Evolutionary conservation across 2,113 vertebrate genomes (phyloP).

Genomic region (Stomatorhinus ivindoensis): DNA sequence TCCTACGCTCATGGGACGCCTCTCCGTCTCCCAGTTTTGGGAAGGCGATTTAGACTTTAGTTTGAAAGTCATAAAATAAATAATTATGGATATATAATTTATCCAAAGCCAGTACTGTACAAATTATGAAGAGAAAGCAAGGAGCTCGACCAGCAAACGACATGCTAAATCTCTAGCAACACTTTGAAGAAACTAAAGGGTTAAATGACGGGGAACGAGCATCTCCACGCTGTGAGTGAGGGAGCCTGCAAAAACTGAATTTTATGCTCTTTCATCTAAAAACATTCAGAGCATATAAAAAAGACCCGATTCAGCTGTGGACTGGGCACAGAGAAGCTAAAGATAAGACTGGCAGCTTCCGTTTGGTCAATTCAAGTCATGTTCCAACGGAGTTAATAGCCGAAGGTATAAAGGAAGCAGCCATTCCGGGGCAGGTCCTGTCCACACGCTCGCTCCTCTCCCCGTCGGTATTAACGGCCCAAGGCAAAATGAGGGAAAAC

Average conservation of each 20-base stretch:
- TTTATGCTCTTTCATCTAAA: conserved; percentile 2
- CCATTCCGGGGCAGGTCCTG: neutral
- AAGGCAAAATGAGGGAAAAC: neutral
- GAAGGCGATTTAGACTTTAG: neutral
- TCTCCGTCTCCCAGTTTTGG: neutral
- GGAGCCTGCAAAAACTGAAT: neutral
- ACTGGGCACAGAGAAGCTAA: neutral
- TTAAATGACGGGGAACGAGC: neutral
- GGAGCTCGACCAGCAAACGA: neutral
- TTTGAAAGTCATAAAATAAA: neutral
- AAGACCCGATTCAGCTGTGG: neutral
- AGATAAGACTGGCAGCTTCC: neutral
- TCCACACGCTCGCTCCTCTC: neutral
- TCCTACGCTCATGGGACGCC: neutral
- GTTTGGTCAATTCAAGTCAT: neutral
- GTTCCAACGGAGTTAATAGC: neutral
- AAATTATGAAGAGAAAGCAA: neutral
- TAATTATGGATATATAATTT: neutral
- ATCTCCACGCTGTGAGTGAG: neutral
- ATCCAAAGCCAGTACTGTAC: neutral
- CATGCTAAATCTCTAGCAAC: neutral
- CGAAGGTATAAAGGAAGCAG: neutral
- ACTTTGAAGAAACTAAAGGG: neutral
- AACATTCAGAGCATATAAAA: neutral
- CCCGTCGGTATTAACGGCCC: neutral